A percentile compares a stretch with the other conserved stretches of the same genome.
phyloP scores from a whole-genome alignment of 2,888 invertebrate genomes.

The Callosobruchus maculatus region DNA sequence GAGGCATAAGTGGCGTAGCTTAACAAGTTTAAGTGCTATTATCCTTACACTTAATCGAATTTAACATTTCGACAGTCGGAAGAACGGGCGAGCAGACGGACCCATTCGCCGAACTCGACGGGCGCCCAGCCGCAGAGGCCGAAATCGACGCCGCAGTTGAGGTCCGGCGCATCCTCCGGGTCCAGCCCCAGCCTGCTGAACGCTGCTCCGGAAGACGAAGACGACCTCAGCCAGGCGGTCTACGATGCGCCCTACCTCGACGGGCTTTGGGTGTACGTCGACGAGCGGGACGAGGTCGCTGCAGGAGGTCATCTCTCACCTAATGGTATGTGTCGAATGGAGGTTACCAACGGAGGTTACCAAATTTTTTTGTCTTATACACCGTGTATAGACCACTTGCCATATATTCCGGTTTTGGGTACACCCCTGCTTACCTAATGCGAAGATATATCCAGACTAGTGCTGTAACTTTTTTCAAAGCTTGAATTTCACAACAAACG shows the following conservation, averaged over 20 bases:
- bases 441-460: too few species aligned
- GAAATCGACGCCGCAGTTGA: conserved; percentile 57
- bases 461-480: too few species aligned
- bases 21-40: too few species aligned
- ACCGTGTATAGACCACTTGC: too few species aligned
- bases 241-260: conserved; percentile 72
- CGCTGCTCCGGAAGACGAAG: conserved; percentile 56
- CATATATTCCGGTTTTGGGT: too few species aligned
- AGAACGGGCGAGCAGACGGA: conserved; percentile 65
- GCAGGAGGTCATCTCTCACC: conserved; percentile 8
- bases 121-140: conserved; percentile 18
- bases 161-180: conserved; percentile 70
- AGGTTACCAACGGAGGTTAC: too few species aligned
- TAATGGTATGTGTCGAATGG: conserved; percentile 15
- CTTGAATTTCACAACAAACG: too few species aligned
- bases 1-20: too few species aligned
- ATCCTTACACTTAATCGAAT: too few species aligned
- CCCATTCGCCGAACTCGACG: conserved; percentile 13
- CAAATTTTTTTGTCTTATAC: too few species aligned
- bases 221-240: conserved; percentile 70
- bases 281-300: conserved; percentile 64
- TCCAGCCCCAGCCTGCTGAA: conserved; percentile 62
- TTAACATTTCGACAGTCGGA: conserved; percentile 59
- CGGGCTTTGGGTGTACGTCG: conserved; percentile 72
- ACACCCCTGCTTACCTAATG: too few species aligned